Evolutionary conservation across 2,113 vertebrate genomes (phyloP).

Genomic region (Potamarius usumacintae): DNA sequence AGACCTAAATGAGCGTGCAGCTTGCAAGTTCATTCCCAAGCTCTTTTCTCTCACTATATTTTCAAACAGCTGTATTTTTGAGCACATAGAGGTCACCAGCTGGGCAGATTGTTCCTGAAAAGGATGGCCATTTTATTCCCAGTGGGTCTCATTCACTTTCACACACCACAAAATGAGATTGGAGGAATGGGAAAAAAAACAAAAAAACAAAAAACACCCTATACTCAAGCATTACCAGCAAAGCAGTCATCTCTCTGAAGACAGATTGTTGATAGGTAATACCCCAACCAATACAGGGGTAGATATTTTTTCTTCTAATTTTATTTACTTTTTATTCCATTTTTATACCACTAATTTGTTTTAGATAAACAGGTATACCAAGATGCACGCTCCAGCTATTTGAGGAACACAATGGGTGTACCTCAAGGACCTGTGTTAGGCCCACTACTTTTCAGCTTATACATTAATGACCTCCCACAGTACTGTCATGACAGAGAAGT

Average conservation of each 20-base stretch:
- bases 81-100: constrained; percentile 10
- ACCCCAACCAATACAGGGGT: not conserved
- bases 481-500: too few species aligned
- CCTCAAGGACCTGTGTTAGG: too few species aligned
- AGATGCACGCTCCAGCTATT: too few species aligned
- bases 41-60: not conserved
- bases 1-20: not conserved
- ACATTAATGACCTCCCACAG: too few species aligned
- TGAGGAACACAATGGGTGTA: too few species aligned
- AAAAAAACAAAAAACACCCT: not conserved
- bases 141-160: constrained; percentile 13
- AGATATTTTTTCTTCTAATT: not conserved
- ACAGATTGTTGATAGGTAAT: not conserved
- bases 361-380: not conserved
- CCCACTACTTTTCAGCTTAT: too few species aligned
- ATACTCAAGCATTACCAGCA: not conserved
- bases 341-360: not conserved
- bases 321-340: not conserved
- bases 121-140: constrained; percentile 22
- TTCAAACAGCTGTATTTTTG: constrained; percentile 15
- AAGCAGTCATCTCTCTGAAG: not conserved
- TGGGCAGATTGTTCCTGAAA: constrained; percentile 8
- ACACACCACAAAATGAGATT: constrained; percentile 1
- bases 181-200: not conserved
- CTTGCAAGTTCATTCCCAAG: not conserved